Evolutionary conservation across 2,113 vertebrate species (phyloP), one percentile per base, ranked within the genome.

Genomic region (Sapayoa aenigma): DNA sequence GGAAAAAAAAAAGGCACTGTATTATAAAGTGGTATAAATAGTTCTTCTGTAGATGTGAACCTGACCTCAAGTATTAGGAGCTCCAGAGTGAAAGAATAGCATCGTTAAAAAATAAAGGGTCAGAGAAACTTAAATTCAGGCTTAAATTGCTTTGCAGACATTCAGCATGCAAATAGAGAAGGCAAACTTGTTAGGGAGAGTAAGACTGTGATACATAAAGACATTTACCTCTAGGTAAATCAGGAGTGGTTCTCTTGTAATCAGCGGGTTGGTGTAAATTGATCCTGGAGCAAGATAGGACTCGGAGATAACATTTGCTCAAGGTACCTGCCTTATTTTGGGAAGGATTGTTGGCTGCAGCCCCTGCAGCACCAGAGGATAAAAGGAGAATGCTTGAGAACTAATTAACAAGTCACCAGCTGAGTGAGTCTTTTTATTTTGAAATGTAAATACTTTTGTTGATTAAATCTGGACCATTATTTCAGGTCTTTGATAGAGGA

Each of bases 371-470:
- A 59, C 13, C 25, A 28, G 52, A 84, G 56, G 72, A 93, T 88
- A 65, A 93, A 87, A 73, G 31, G 66, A 92, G 56, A 92, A 84
- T 75, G 60, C 52, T 71, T 69, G 44, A 82, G 44, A 90, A 67
- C 65, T 88, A 88, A 94, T 94, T 94, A 93, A 87, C 92, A 95
- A 77, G 79, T 90, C 86, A 59, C 47, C 84, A 77, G 44, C 75
- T 74, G 90, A 90, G 72, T 67, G 65, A 27, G 27, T 75, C 56
- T 93, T 84, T 52, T 96, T 96, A 94, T 94, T 96, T 92, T 90
- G 85, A 93, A 95, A 90, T 78, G 94, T 91, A 96, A 92, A 96
- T 96, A 53, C 49, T 84, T 91, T 39, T 84, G 65, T 96, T 95
- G 94, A 88, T 95, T 90, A 90, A 90, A 90, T 91, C 85, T 90